Percentiles rank a stretch among this genome's conserved stretches.
Evolutionary conservation across 2,797 vertebrate genomes (phyloP).

Genomic region (Sebastes taczanowskii): DNA sequence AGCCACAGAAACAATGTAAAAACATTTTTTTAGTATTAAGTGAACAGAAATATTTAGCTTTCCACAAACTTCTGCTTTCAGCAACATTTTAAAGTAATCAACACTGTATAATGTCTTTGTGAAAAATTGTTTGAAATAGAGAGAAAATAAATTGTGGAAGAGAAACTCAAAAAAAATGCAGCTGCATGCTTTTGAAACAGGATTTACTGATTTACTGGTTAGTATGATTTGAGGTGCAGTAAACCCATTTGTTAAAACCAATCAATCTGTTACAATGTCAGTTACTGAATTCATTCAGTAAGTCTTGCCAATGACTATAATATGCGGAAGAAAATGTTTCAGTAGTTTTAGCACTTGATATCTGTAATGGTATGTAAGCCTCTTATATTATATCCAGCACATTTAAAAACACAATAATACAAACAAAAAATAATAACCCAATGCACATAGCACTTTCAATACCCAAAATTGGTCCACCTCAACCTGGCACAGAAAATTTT

Average conservation of each 20-base stretch:
- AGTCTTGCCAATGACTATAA: not conserved
- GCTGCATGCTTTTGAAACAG: not conserved
- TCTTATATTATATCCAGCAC: not conserved
- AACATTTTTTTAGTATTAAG: too few relatives aligned
- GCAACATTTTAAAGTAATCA: not conserved
- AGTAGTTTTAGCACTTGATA: too few relatives aligned
- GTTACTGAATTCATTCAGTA: not conserved
- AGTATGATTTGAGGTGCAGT: not conserved
- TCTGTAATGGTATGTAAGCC: not conserved
- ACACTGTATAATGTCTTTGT: too few relatives aligned
- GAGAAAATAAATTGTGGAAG: not conserved
- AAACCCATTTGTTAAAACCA: not conserved
- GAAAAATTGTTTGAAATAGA: not conserved
- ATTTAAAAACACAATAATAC: not conserved
- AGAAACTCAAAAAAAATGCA: not conserved
- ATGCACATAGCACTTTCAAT: not conserved
- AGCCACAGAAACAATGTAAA: too few relatives aligned
- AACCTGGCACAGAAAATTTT: too few relatives aligned
- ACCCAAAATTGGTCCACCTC: not conserved
- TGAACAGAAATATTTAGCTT: not conserved
- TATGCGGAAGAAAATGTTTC: not conserved
- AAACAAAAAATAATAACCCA: not conserved
- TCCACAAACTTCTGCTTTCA: not conserved
- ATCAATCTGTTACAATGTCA: not conserved
- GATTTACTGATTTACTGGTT: not conserved